These are phyloP conservation scores for Aromia moschata DNA, from an alignment of 2,888 invertebrate genomes.

Conservation along the genomic window DNA sequence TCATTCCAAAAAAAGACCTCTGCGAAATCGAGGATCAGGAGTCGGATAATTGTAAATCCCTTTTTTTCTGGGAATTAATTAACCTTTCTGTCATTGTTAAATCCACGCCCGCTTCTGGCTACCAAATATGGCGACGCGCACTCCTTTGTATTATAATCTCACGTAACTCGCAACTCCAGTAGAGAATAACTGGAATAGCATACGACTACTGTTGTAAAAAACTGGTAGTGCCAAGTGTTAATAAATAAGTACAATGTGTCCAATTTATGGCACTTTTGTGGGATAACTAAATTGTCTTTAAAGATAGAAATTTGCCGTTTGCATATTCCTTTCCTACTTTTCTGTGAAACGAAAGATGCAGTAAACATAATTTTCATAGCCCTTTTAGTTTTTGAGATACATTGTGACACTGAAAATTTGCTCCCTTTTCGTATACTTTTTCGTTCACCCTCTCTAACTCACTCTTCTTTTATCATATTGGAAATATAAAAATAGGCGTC, in stretches of 20 bases:
- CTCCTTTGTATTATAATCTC: slow-evolving; percentile 32
- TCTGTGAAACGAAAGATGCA: slow-evolving; percentile 14
- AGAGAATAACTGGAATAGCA: too few relatives aligned
- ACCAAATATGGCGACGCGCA: slow-evolving; percentile 33
- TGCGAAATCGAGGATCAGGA: slow-evolving; percentile 21
- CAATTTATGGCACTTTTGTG: slow-evolving; percentile 18
- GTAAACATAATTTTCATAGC: too few relatives aligned
- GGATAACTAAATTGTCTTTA: not conserved
- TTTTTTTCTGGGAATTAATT: slow-evolving; percentile 28
- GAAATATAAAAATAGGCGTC: too few relatives aligned
- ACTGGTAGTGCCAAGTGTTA: too few relatives aligned
- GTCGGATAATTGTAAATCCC: slow-evolving; percentile 26
- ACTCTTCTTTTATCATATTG: too few relatives aligned
- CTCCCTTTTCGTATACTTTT: too few relatives aligned
- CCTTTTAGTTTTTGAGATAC: too few relatives aligned
- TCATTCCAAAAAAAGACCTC: not conserved
- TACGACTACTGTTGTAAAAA: too few relatives aligned
- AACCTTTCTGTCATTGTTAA: slow-evolving; percentile 20
- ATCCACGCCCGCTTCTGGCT: slow-evolving; percentile 31
- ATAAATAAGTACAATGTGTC: slow-evolving; percentile 14
- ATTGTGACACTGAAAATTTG: too few relatives aligned
- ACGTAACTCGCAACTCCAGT: slow-evolving; percentile 35
- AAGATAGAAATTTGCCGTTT: not conserved
- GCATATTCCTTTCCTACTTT: slow-evolving; percentile 4
- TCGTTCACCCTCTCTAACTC: too few relatives aligned